Percentiles rank a stretch among this genome's conserved stretches.
These are phyloP conservation scores for Oegoconia quadripuncta DNA, from an alignment of 2,888 invertebrate genomes.

Conservation along the genomic window DNA sequence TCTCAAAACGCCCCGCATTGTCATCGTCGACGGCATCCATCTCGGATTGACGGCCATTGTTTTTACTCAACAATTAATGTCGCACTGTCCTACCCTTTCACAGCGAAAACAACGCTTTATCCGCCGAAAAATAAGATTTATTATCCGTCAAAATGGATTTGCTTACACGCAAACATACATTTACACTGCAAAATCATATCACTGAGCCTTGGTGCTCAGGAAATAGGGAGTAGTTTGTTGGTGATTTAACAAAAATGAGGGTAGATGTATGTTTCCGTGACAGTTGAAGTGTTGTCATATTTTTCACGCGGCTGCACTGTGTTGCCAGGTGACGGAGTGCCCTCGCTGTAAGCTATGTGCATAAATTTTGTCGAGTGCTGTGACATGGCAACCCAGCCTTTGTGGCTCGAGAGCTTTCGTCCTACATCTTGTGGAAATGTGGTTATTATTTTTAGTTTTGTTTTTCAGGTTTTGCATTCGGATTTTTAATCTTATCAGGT, in stretches of 20 bases:
- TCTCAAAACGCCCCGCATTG: constrained; percentile 13
- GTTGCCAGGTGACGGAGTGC: constrained; percentile 47
- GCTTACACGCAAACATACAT: background rate
- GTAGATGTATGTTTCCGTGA: constrained; percentile 2
- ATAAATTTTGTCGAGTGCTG: constrained; percentile 61
- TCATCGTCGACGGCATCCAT: constrained; percentile 13
- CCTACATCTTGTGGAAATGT: constrained; percentile 11
- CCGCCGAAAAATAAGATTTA: constrained; percentile 4
- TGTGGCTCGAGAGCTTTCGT: constrained; percentile 40
- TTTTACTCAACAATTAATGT: constrained; percentile 14
- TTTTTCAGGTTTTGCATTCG: background rate
- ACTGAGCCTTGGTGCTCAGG: background rate
- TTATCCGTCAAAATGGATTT: constrained; percentile 11
- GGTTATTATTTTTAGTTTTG: constrained; percentile 4
- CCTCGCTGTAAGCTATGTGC: constrained; percentile 65
- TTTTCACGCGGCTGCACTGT: constrained; percentile 31
- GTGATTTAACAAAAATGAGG: background rate
- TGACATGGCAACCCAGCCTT: constrained; percentile 43
- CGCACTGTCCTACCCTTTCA: constrained; percentile 1
- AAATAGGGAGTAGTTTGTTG: background rate
- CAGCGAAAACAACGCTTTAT: constrained; percentile 1
- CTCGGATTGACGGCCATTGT: constrained; percentile 12
- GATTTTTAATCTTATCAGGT: too few relatives aligned
- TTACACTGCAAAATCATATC: background rate
- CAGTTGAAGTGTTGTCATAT: constrained; percentile 31